Percentiles rank a stretch among this genome's conserved stretches.
phyloP scores from a whole-genome alignment of 2,113 vertebrate genomes.

The Prinia subflava region DNA sequence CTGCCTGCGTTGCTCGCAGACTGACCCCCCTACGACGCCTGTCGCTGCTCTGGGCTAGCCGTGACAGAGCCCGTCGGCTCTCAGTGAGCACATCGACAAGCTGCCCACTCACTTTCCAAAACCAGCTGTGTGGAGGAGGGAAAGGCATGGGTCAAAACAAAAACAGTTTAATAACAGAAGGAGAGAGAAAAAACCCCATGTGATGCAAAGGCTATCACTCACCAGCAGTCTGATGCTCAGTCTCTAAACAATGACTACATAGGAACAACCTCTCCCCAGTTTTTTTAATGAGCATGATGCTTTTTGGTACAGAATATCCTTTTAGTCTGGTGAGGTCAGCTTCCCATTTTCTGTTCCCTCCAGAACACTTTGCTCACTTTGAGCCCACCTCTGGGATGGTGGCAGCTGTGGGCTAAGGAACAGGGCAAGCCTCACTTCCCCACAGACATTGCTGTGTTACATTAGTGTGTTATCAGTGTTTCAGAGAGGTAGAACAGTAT shows the following conservation, averaged over 20 bases:
- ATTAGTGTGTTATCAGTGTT: neutral
- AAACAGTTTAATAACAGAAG: neutral
- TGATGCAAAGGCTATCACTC: neutral
- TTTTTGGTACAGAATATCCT: accelerated
- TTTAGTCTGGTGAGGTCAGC: neutral
- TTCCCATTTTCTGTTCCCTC: accelerated
- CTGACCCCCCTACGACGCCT: too few species aligned
- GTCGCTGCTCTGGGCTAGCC: too few species aligned
- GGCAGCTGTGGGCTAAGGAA: accelerated
- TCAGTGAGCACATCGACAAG: too few species aligned
- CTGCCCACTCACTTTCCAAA: neutral
- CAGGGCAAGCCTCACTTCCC: accelerated
- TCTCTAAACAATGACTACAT: neutral
- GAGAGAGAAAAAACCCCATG: neutral
- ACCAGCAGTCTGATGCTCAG: neutral
- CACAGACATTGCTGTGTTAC: neutral
- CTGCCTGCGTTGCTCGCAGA: too few species aligned
- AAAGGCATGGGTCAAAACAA: neutral
- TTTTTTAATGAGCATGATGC: neutral
- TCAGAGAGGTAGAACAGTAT: neutral
- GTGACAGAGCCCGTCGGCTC: too few species aligned
- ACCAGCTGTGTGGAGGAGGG: neutral
- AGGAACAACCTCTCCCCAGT: accelerated
- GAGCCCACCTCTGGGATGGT: accelerated
- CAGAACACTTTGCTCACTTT: neutral